A percentile compares a stretch with the other conserved stretches of the same genome.
Evolutionary conservation across 2,797 vertebrate species (phyloP).

Genomic region (Anguilla megastoma): DNA sequence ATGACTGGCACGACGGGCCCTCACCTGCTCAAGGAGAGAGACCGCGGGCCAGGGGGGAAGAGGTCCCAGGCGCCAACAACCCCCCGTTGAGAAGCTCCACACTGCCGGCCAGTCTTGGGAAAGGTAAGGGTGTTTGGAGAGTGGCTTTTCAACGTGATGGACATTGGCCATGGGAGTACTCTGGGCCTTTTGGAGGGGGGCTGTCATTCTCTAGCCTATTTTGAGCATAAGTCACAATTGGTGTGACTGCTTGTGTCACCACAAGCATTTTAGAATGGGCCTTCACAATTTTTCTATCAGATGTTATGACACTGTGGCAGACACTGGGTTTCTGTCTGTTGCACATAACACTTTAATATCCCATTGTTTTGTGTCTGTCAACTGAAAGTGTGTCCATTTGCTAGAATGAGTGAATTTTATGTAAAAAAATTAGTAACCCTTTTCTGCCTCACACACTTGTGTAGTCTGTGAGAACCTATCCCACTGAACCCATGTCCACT

Average conservation of each 20-base stretch:
- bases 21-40: conserved; percentile 50
- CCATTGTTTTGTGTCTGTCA: background rate
- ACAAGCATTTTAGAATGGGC: background rate
- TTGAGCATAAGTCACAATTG: background rate
- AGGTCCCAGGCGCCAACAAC: conserved; percentile 48
- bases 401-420: background rate
- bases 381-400: background rate
- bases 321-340: background rate
- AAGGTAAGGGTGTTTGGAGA: conserved; percentile 66
- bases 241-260: background rate
- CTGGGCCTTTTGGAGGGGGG: background rate
- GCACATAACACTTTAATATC: background rate
- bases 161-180: background rate
- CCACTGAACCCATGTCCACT: conserved; percentile 3
- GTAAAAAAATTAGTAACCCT: background rate
- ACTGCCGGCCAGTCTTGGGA: conserved; percentile 70
- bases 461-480: conserved; percentile 9
- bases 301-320: background rate
- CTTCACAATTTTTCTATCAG: background rate
- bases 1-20: conserved; percentile 72
- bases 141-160: background rate
- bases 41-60: conserved; percentile 48
- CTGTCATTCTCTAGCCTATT: background rate
- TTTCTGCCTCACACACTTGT: background rate
- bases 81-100: conserved; percentile 65